These are phyloP conservation scores for Drosophila kepulauana DNA, from an alignment of 1,140 invertebrate species.

Conservation along the genomic window DNA sequence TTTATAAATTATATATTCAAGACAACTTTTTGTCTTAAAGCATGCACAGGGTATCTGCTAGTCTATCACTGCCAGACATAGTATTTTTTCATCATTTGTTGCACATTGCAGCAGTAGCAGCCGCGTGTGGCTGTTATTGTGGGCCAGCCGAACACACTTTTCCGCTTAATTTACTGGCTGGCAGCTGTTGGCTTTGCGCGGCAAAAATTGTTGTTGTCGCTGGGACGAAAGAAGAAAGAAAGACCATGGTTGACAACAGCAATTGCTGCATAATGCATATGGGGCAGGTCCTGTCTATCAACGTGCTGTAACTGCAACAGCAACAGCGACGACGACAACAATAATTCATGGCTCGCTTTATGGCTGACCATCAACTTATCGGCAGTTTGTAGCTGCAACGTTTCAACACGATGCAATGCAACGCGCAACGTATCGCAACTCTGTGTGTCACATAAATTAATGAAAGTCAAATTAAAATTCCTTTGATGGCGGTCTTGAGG, in stretches of 20 bases:
- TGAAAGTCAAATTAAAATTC: constrained; percentile 78
- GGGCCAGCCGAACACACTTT: constrained; percentile 70
- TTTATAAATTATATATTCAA: too few relatives aligned
- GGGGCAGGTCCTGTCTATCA: constrained; percentile 19
- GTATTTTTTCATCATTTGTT: constrained; percentile 14
- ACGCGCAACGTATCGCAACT: constrained; percentile 8
- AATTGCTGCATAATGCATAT: constrained; percentile 80
- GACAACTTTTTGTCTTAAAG: too few relatives aligned
- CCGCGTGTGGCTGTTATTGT: constrained; percentile 42
- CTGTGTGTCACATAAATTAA: constrained; percentile 64
- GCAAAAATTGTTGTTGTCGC: constrained; percentile 7
- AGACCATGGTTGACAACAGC: constrained; percentile 68
- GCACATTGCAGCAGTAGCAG: constrained; percentile 10
- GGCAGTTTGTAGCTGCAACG: constrained; percentile 46
- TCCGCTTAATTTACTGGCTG: constrained; percentile 82
- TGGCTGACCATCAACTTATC: constrained; percentile 79
- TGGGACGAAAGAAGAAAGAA: constrained; percentile 32
- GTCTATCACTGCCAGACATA: background rate
- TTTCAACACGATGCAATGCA: constrained; percentile 13
- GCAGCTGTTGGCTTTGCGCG: constrained; percentile 53
- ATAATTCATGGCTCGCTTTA: constrained; percentile 80
- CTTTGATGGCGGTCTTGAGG: constrained; percentile 40
- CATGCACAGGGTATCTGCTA: background rate
- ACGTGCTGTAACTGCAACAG: constrained; percentile 3
- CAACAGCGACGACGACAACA: constrained; percentile 51